Evolutionary conservation across 2,888 invertebrate genomes (phyloP), one percentile per base, ranked within the genome.

Genomic region (Brachyopa scutellaris): DNA sequence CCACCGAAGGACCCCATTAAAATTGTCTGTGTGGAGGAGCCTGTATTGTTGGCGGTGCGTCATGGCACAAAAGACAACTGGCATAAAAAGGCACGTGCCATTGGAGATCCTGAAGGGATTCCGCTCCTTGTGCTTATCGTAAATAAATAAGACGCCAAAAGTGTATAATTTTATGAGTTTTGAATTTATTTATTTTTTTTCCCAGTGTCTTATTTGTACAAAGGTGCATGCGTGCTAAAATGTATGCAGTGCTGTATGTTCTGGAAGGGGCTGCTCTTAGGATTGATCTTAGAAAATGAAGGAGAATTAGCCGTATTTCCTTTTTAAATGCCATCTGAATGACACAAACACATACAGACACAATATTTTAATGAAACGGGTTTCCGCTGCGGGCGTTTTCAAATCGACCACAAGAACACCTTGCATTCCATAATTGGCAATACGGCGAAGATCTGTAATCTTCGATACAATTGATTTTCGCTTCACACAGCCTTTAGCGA

Each of bases 71-170:
- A 49, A 29, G 59, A 38, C 51, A 76, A 76, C 47, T 77, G 69
- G 61, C 69, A 61, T 55, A 62, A 47, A 40, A 33, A 47, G 62
- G 40, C 77, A 62, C 77, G 77, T 77, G 77, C 49, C 55, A 49
- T 70, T 49, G 49, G 40, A 49, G 40, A 70, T 45, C 70, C 57
- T 55, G 15, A 11, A 51, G 55, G 47, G 69, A 77, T 69, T 61
- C 53, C 45, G 33, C 23, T 13, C 3, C 8, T 29, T 55, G 42
- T 55, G 4, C 9, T 9, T 40, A 8, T 36, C 23, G 15, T 42
- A 45, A 73, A 66, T 57, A 74, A 33, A 59, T 40, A 40, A 57
- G 57, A 57, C 38, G 26, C 17, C 38, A 66, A 40, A 57, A 36
- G 47, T 53, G 62, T 55, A 45, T 64, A 62, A 47, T 64, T 51